phyloP scores from a whole-genome alignment of 2,113 vertebrate genomes.

The Lucifuga dentata region DNA sequence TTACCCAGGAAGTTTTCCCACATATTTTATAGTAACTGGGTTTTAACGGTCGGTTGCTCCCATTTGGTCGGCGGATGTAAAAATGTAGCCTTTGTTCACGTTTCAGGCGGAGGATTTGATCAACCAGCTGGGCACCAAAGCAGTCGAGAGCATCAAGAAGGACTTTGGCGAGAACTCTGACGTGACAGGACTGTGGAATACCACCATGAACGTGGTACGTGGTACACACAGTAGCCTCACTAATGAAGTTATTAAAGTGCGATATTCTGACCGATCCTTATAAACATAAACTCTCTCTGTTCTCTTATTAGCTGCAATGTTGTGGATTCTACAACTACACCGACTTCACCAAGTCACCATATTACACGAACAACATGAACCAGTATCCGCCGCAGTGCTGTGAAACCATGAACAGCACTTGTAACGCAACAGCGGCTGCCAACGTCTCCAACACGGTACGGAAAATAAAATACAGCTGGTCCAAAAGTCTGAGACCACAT shows the following conservation, averaged over 20 bases:
- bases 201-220: constrained; percentile 80
- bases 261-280: neutral
- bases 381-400: constrained; percentile 80
- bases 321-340: constrained; percentile 84
- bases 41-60: neutral
- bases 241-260: neutral
- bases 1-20: neutral
- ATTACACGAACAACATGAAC: neutral
- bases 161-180: constrained; percentile 76
- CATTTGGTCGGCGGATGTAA: neutral
- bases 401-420: accelerated
- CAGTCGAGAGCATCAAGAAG: constrained; percentile 64
- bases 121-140: constrained; percentile 58
- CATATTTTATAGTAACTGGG: neutral
- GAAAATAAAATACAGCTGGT: neutral
- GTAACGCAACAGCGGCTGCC: neutral
- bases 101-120: constrained; percentile 78
- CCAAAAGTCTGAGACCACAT: no score
- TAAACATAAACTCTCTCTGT: constrained; percentile 10
- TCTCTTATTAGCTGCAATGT: constrained; percentile 75
- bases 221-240: neutral
- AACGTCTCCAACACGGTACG: constrained; percentile 19
- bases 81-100: neutral
- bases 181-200: constrained; percentile 81
- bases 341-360: constrained; percentile 79